Evolutionary conservation across 2,113 vertebrate species (phyloP), one percentile per base, ranked within the genome.

Genomic region (Limanda limanda): DNA sequence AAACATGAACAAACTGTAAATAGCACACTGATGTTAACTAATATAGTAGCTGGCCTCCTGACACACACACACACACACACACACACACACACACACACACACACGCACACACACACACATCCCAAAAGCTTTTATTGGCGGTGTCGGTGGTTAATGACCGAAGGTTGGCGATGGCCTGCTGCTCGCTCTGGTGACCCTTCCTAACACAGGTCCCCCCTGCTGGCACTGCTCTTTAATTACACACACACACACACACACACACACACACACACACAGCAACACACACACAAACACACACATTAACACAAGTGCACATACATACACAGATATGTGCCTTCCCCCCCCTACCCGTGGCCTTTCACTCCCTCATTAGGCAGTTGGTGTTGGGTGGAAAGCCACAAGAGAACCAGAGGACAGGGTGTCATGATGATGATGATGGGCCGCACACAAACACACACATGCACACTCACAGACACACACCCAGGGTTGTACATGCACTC

Each of bases 171-270:
- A 91, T 87, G 85, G 88, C 92, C 89, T 68, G 87, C 90, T 91
- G 90, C 85, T 92, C 66, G 75, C 86, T 85, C 78, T 81, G 83
- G 84, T 92, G 90, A 93, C 88, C 90, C 89, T 82, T 85, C 81
- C 87, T 82, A 87, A 89, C 88, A 86, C 79, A 78, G 71, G 82
- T 78, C 87, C 86, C 82, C 91, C 88, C 83, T 42, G 85, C 90
- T 85, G 85, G 71, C 76, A 78, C 73, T 89, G 83, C 79, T 86
- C 88, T 90, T 89, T 92, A 93, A 91, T 91, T 87, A 89, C 84
- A 88, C 82, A 71, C 74, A 84, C 68, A 85, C 68, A 77, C 56
- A 52, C 27, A 58, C 48, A 69, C 40, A 71, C 61, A 71, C 40
- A 76, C 31, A 35, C 31, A 81, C 71, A 83, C 71, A 78, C 59